These are phyloP conservation scores for Ochlodes sylvanus DNA, from an alignment of 2,888 invertebrate species.

Conservation along the genomic window DNA sequence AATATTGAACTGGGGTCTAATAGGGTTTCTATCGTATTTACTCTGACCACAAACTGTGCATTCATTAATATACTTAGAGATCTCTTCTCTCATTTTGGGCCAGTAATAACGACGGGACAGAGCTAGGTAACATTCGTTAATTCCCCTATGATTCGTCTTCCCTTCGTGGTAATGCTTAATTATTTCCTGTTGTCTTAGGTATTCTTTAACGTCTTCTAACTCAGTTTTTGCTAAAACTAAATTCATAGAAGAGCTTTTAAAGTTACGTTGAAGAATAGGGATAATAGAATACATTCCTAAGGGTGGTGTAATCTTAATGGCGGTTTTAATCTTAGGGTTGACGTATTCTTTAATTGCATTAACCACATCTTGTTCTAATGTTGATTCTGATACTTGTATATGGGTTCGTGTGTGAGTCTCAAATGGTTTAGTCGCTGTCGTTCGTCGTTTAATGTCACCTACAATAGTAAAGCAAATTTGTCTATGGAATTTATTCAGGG, in stretches of 20 bases:
- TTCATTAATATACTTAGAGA: constrained; percentile 44
- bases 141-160: background rate
- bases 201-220: constrained; percentile 45
- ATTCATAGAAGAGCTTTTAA: constrained; percentile 45
- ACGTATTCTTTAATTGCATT: constrained; percentile 47
- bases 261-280: constrained; percentile 35
- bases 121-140: constrained; percentile 6
- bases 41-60: constrained; percentile 34
- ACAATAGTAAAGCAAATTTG: constrained; percentile 39
- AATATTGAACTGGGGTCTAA: constrained; percentile 33
- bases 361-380: constrained; percentile 41
- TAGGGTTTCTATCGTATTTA: constrained; percentile 41
- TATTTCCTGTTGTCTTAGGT: constrained; percentile 45
- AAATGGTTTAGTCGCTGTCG: constrained; percentile 39
- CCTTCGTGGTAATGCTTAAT: constrained; percentile 38
- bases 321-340: constrained; percentile 41
- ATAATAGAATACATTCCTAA: constrained; percentile 41
- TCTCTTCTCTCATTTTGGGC: constrained; percentile 45
- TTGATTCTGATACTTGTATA: constrained; percentile 37
- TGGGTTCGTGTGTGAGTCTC: constrained; percentile 37
- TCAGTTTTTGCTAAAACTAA: constrained; percentile 42
- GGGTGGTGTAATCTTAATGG: constrained; percentile 24
- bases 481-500: constrained; percentile 39
- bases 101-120: constrained; percentile 9
- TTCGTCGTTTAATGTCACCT: constrained; percentile 38